phyloP scores from a whole-genome alignment of 1,140 invertebrate genomes.

The Propsilocerus akamusi region DNA sequence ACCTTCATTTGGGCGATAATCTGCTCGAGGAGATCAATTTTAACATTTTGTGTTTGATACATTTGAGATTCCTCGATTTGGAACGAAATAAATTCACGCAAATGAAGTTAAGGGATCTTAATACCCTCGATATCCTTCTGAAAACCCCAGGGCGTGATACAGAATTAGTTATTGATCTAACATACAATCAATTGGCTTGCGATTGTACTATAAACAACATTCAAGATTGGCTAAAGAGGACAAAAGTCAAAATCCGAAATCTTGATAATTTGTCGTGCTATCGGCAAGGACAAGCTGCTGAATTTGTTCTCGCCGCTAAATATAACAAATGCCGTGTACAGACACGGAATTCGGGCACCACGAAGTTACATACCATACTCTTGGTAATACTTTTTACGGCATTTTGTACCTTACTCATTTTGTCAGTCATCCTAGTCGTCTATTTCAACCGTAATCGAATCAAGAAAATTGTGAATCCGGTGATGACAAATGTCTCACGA shows the following conservation, averaged over 20 bases:
- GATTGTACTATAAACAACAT: slow-evolving; percentile 40
- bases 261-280: slow-evolving; percentile 32
- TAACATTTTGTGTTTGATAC: slow-evolving; percentile 42
- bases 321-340: slow-evolving; percentile 19
- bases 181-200: slow-evolving; percentile 46
- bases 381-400: slow-evolving; percentile 34
- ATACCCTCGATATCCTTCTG: slow-evolving; percentile 34
- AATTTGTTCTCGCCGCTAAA: slow-evolving; percentile 23
- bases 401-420: slow-evolving; percentile 31
- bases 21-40: slow-evolving; percentile 39
- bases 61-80: slow-evolving; percentile 48
- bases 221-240: slow-evolving; percentile 39
- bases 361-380: slow-evolving; percentile 23
- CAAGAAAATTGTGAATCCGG: slow-evolving; percentile 35
- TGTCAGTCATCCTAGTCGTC: slow-evolving; percentile 31
- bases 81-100: slow-evolving; percentile 45
- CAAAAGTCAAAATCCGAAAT: slow-evolving; percentile 38
- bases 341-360: slow-evolving; percentile 13
- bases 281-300: slow-evolving; percentile 15
- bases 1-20: slow-evolving; percentile 53
- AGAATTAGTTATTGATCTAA: slow-evolving; percentile 42
- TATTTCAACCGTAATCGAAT: slow-evolving; percentile 39
- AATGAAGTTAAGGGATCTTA: slow-evolving; percentile 35
- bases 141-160: slow-evolving; percentile 25
- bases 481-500: slow-evolving; percentile 42